phyloP scores from a whole-genome alignment of 2,113 vertebrate species.

The Datnioides undecimradiatus region DNA sequence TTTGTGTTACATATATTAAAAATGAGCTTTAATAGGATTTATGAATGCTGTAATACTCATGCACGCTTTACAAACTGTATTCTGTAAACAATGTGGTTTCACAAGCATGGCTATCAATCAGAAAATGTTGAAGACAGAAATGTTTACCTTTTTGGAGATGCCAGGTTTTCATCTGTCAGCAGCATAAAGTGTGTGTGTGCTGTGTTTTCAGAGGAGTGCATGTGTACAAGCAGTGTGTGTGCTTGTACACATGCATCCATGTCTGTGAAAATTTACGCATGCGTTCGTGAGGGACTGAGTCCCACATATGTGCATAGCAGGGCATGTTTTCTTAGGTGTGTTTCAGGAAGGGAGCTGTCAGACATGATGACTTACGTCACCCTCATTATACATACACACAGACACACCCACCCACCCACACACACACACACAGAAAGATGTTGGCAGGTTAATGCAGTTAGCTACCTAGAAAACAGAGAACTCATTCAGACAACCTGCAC shows the following conservation, averaged over 20 bases:
- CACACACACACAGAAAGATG: constrained; percentile 10
- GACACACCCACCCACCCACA: constrained; percentile 7
- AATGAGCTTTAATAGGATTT: neutral
- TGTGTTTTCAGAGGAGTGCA: constrained; percentile 44
- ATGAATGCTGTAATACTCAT: neutral
- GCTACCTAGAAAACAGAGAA: constrained; percentile 76
- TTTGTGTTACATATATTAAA: neutral
- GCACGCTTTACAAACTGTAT: neutral
- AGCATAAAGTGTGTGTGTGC: constrained; percentile 30
- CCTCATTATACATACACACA: constrained; percentile 59
- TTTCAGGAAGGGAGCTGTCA: constrained; percentile 79
- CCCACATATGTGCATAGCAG: constrained; percentile 43
- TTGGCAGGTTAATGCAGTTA: constrained; percentile 73
- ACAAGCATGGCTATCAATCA: constrained; percentile 53
- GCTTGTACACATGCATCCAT: constrained; percentile 47
- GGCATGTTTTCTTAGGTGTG: constrained; percentile 79
- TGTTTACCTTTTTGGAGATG: constrained; percentile 48
- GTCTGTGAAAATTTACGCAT: constrained; percentile 10
- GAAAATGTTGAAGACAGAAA: constrained; percentile 38
- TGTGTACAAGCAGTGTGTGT: constrained; percentile 45
- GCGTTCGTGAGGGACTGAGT: constrained; percentile 10
- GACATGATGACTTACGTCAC: constrained; percentile 76
- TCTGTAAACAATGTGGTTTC: constrained; percentile 11
- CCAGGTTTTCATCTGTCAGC: constrained; percentile 65
- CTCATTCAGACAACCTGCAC: constrained; percentile 79